These are phyloP conservation scores for Phrynosoma blainvillii DNA, from an alignment of 2,113 vertebrate genomes.

Conservation along the genomic window DNA sequence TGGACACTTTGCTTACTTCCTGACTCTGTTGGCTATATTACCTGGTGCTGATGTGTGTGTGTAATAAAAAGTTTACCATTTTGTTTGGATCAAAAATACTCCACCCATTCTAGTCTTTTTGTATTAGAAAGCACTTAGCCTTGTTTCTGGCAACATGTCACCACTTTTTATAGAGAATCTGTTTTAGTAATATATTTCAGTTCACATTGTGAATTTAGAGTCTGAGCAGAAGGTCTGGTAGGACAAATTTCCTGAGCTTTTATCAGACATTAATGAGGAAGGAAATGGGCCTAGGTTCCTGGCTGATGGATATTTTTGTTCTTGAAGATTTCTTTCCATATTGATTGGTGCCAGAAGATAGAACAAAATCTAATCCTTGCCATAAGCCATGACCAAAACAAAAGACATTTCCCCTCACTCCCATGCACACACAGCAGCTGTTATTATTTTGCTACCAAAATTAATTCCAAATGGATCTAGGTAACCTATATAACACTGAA, in stretches of 20 bases:
- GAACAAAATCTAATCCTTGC: conserved; percentile 10
- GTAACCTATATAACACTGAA: conserved; percentile 35
- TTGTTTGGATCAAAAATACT: conserved; percentile 18
- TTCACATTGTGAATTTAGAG: conserved; percentile 24
- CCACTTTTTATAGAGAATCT: conserved; percentile 9
- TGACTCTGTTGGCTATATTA: too few relatives aligned
- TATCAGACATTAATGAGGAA: neutral
- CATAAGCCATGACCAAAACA: neutral
- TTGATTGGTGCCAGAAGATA: conserved; percentile 16
- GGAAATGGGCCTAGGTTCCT: neutral
- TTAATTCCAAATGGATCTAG: conserved; percentile 39
- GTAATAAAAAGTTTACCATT: neutral
- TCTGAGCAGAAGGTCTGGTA: neutral
- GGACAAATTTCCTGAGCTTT: neutral
- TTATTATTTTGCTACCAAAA: conserved; percentile 52
- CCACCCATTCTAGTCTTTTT: conserved; percentile 11
- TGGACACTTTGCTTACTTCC: neutral
- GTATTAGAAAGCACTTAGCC: conserved; percentile 27
- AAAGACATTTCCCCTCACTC: too few relatives aligned
- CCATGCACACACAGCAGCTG: neutral
- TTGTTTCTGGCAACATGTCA: conserved; percentile 44
- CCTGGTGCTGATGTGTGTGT: neutral
- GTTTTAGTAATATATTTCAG: conserved; percentile 37
- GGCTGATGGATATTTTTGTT: neutral
- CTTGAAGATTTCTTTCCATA: neutral